Percentiles rank a stretch among this genome's conserved stretches.
These are phyloP conservation scores for Sarcoramphus papa DNA, from an alignment of 2,797 vertebrate species.

Conservation along the genomic window DNA sequence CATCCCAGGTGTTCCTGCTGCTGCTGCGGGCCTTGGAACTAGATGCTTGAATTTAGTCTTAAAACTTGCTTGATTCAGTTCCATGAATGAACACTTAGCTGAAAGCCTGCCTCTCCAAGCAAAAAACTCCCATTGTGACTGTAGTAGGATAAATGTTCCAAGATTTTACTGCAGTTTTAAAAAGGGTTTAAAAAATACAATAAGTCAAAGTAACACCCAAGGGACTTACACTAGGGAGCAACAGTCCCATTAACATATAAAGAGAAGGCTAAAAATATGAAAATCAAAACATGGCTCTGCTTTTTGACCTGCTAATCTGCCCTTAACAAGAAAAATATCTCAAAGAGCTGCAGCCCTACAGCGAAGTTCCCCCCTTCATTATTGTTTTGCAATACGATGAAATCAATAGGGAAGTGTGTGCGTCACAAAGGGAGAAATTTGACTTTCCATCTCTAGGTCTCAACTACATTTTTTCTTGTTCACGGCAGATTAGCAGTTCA, in stretches of 20 bases:
- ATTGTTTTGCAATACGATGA: neutral
- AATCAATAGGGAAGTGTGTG: neutral
- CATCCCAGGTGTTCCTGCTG: neutral
- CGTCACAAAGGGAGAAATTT: neutral
- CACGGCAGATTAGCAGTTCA: neutral
- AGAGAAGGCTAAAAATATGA: neutral
- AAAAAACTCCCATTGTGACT: neutral
- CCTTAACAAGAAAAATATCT: neutral
- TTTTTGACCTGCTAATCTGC: neutral
- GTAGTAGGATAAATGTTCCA: neutral
- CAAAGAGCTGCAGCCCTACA: neutral
- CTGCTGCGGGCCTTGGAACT: neutral
- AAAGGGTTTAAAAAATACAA: neutral
- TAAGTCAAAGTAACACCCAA: neutral
- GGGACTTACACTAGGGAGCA: neutral
- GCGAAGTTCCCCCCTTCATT: neutral
- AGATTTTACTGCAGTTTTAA: neutral
- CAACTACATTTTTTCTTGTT: neutral
- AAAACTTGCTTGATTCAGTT: neutral
- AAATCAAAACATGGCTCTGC: neutral
- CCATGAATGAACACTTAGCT: neutral
- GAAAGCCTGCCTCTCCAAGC: neutral
- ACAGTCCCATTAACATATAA: neutral
- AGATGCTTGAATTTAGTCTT: neutral
- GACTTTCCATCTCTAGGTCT: neutral